Percentiles rank a stretch among this genome's conserved stretches.
phyloP scores from a whole-genome alignment of 2,113 vertebrate species.

The Oryzias curvinotus region DNA sequence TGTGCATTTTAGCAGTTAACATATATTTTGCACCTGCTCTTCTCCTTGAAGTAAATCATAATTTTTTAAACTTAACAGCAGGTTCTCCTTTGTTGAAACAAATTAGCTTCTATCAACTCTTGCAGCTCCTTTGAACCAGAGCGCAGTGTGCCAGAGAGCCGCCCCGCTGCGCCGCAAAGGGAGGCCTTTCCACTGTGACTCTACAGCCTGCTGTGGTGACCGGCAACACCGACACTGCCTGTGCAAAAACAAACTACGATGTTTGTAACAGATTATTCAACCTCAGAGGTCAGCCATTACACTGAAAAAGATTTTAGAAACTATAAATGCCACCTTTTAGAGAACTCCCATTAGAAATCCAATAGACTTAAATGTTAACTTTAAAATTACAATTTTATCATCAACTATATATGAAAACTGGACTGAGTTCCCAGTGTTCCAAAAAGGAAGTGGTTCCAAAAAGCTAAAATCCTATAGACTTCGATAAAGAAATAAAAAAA shows the following conservation, averaged over 20 bases:
- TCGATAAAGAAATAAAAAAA: too few species aligned
- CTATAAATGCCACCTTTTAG: too few species aligned
- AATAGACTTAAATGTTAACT: too few species aligned
- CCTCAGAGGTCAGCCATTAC: too few species aligned
- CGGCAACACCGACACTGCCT: too few species aligned
- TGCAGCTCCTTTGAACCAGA: neutral
- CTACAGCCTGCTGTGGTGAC: neutral
- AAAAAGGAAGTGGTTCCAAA: too few species aligned
- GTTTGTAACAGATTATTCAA: neutral
- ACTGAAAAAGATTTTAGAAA: too few species aligned
- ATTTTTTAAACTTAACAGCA: constrained; percentile 45
- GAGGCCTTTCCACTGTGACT: neutral
- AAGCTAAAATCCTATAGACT: too few species aligned
- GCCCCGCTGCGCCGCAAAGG: neutral
- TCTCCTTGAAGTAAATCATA: constrained; percentile 18
- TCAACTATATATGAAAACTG: too few species aligned
- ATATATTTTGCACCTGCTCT: neutral
- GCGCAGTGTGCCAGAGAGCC: constrained; percentile 1
- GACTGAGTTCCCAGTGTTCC: too few species aligned
- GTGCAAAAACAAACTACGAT: neutral
- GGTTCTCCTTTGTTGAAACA: constrained; percentile 22
- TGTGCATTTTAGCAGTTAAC: neutral
- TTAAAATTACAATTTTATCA: too few species aligned
- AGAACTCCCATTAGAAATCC: too few species aligned
- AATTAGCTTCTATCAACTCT: constrained; percentile 43